Base-by-base conservation (phyloP, 2,113 vertebrate genomes). In the Carassius carassius region DNA sequence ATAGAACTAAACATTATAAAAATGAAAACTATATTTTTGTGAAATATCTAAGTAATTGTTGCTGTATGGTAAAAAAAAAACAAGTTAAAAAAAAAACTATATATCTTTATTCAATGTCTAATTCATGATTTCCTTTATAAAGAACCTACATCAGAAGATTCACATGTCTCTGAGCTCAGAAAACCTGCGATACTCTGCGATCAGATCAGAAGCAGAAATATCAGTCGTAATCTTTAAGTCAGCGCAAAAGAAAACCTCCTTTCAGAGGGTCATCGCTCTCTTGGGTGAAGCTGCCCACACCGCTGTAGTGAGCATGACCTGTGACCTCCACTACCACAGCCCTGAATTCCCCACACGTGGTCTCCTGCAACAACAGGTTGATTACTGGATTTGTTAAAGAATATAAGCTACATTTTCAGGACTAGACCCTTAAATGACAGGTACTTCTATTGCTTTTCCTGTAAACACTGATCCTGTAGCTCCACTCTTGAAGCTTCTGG, bases 301-400 rank as follows among this genome's bases (percentile, higher is more conserved):
- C 97, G 0, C 94, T 98, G 89, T 99, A 99, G 91, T 96, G 95
- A 1, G 97, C 97, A 92, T 93, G 94, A 87, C 98, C 98, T 0
- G 95, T 93, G 0, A 99, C 97, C 91, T 99, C 98, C 86, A 99
- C 97, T 2, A 97, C 84, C 1, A 99, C 96, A 0, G 97, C 96
- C 0, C 90, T 93, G 87, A 97, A 96, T 56, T 95, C 92, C 21
- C 97, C 97, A 87, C 95, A 97, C 60, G 58, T 93, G 2, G 93
- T 90, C 92, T 98, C 96, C 98, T 99, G 51, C 1, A 80, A 86
- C 58, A 80, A 86, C 49, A 79, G 51, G 35, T 10, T 70, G n/a
- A 41, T 70, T 21, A n/a, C 67, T 37, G 37, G 16, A 17, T 16
- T 16, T 23, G 8, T 19, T 44, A 1, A 76, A 35, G 63, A 49